phyloP scores from a whole-genome alignment of 1,140 invertebrate species.

The Hormaphis cornu region DNA sequence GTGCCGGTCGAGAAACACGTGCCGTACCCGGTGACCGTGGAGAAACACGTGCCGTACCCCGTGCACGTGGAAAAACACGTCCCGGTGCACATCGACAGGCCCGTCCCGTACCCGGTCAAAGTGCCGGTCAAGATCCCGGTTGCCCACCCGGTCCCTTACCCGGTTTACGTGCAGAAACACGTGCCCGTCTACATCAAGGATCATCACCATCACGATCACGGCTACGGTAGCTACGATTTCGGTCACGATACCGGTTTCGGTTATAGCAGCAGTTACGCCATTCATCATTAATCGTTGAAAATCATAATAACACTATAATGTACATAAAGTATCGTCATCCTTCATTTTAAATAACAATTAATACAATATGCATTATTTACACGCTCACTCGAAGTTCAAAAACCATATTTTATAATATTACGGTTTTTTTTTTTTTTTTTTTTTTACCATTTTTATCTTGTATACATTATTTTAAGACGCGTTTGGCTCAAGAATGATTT shows the following conservation, averaged over 20 bases:
- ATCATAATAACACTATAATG: too few species aligned
- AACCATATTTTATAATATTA: not conserved
- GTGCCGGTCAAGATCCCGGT: conserved; percentile 41
- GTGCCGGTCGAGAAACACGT: conserved; percentile 34
- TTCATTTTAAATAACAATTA: too few species aligned
- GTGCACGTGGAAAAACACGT: conserved; percentile 36
- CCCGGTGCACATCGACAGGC: conserved; percentile 33
- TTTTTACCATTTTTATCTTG: too few species aligned
- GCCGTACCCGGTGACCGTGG: conserved; percentile 28
- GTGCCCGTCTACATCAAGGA: conserved; percentile 48
- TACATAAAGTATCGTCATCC: too few species aligned
- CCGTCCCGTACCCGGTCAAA: conserved; percentile 40
- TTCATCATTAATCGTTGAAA: not conserved
- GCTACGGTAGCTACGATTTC: conserved; percentile 8
- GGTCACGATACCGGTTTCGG: conserved; percentile 19
- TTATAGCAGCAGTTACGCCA: conserved; percentile 7
- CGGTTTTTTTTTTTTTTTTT: not conserved
- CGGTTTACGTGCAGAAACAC: conserved; percentile 35
- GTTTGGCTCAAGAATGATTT: too few species aligned
- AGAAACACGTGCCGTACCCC: conserved; percentile 34
- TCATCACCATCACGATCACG: conserved; percentile 48
- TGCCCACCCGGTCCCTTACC: conserved; percentile 35
- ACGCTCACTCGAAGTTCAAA: too few species aligned
- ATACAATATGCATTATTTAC: too few species aligned
- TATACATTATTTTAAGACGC: too few species aligned